Base-by-base conservation (phyloP, 1,140 invertebrate genomes). In the Metopolophium dirhodum region DNA sequence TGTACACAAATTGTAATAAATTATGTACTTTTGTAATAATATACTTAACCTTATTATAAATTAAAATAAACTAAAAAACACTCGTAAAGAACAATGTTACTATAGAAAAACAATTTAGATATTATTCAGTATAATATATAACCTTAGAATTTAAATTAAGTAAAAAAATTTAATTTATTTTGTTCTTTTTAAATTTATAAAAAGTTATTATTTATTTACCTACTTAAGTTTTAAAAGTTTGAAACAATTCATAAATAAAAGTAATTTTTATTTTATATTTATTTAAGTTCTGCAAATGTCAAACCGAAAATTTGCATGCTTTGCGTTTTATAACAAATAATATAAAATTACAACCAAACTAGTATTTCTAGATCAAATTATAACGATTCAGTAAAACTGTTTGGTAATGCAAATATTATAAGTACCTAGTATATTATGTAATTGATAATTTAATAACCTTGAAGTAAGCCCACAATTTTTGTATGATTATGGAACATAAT, bases 371-470 rank as follows among this genome's bases (percentile, higher is more conserved):
- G 30, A 88, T 88, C 45, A 51, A n/a, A 88, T 51, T 51, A 49
- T 49, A n/a, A 49, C 4, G 45, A 88, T 88, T 88, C n/a, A 30
- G 6, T 88, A 18, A 49, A 87, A 88, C 35, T 47, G 41, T 47
- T 85, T 49, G 51, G 85, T 49, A 49, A 88, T 35, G 30, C 30
- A 51, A 88, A 88, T 88, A 22, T n/a, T 77, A 77, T 77, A 77
- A 77, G 30, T 18, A n/a, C 61, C 61, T 20, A n/a, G 14, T n/a
- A 77, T 77, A 77, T n/a, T 41, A 49, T 22, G 47, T 49, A 22
- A 88, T 88, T 49, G 86, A 88, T 88, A 87, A 87, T 47, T 22
- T 49, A 49, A 87, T 88, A 51, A 35, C 86, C 45, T 88, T 49
- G 14, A 49, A 2, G n/a, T 88, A 88, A 88, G 51, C 47, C 86